Conservation (phyloP, 2,888 invertebrate genomes). For the Lasioglossum vierecki region DNA sequence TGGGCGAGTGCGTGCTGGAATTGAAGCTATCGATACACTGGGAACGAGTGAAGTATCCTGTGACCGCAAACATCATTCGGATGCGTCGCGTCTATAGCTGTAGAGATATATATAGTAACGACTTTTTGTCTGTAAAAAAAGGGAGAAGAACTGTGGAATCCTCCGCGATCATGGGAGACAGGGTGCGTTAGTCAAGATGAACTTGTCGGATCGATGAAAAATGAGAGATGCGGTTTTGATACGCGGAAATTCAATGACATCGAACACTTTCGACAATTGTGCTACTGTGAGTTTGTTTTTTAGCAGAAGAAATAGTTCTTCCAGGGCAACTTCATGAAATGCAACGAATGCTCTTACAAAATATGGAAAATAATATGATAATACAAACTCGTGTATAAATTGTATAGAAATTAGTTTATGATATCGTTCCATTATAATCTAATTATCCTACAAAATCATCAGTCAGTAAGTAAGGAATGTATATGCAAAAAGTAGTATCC, state of each 20-base stretch:
- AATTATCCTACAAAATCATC: too few species aligned
- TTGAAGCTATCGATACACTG: slow-evolving; percentile 55
- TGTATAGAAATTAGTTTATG: too few species aligned
- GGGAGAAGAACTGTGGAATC: background rate
- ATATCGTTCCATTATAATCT: too few species aligned
- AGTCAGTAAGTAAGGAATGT: too few species aligned
- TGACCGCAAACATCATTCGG: slow-evolving; percentile 56
- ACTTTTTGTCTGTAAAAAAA: slow-evolving; percentile 24
- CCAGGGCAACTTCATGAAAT: too few species aligned
- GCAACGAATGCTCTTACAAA: too few species aligned
- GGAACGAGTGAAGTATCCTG: slow-evolving; percentile 45
- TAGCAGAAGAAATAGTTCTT: too few species aligned
- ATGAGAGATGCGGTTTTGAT: background rate
- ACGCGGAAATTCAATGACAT: background rate
- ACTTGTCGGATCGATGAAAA: background rate
- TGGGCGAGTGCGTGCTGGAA: slow-evolving; percentile 37
- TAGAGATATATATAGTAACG: slow-evolving; percentile 35
- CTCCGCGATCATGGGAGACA: background rate
- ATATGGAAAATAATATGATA: too few species aligned
- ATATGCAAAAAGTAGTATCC: too few species aligned
- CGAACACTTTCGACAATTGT: background rate
- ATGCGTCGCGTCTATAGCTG: slow-evolving; percentile 15
- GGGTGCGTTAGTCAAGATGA: background rate
- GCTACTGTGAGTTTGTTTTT: background rate
- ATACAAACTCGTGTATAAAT: too few species aligned